Base-by-base conservation (phyloP, 2,113 vertebrate genomes). In the Anthoscopus minutus region DNA sequence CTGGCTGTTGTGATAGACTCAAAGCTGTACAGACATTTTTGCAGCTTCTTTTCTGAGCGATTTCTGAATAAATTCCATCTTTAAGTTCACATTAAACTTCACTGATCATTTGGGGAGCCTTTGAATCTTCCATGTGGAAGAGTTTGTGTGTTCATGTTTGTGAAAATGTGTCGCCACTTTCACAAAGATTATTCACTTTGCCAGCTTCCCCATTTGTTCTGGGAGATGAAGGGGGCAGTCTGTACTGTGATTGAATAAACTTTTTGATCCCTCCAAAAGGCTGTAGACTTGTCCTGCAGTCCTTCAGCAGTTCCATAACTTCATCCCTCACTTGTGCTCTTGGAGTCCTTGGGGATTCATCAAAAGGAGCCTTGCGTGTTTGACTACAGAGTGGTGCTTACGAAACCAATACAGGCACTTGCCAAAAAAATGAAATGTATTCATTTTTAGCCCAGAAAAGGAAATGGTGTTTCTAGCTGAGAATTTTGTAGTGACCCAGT, bases 391-490 rank as follows among this genome's bases (percentile, higher is more conserved):
- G 37, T n/a, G 66, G 61, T 31, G 35, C 66, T 94, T 93, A 74
- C 0, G 3, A 89, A 92, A 87, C 1, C 2, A 53, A 11, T 56
- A 16, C 31, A 74, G 71, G 37, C 53, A 60, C 37, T 81, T 92
- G 77, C 89, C 72, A 86, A 33, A 88, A 69, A 65, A 66, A 37
- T 47, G 60, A 81, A 66, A 87, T 66, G 42, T 38, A 13, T 73
- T 86, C 33, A 19, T 83, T 87, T 88, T 80, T 53, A 82, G 61
- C 64, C 57, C 70, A 87, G 81, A 92, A 95, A 85, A 96, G 53
- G 85, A 69, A 79, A 88, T 93, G 40, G 57, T 76, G 35, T 53
- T 92, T 76, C 53, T 93, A 82, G 78, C 66, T 82, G 73, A 65
- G 90, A 48, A 56, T 67, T 78, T 72, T 58, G n/a, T 56, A 87